Percentiles rank a stretch among this genome's conserved stretches.
These are phyloP conservation scores for Cyrtorhinus lividipennis DNA, from an alignment of 1,140 invertebrate genomes.

Conservation along the genomic window DNA sequence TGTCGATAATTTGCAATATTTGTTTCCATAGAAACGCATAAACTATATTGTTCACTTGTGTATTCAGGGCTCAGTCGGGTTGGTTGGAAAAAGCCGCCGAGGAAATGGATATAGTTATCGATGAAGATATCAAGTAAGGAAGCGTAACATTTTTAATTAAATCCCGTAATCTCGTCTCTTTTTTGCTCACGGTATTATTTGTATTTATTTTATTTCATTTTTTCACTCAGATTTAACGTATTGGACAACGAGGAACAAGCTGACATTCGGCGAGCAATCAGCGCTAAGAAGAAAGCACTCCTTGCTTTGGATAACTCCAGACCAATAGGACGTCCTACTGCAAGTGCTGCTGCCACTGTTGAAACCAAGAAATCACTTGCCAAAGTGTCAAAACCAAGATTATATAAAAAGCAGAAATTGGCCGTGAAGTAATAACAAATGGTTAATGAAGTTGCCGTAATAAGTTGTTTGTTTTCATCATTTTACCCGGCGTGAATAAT, in stretches of 20 bases:
- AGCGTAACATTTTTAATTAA: no score
- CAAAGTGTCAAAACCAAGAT: neutral
- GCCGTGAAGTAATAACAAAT: no score
- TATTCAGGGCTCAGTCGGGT: constrained; percentile 42
- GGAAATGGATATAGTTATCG: constrained; percentile 76
- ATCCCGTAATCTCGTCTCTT: neutral
- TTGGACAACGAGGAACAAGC: neutral
- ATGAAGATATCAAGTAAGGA: constrained; percentile 40
- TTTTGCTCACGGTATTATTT: neutral
- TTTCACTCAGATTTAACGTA: neutral
- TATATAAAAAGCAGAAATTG: neutral
- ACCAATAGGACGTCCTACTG: neutral
- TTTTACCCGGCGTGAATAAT: no score
- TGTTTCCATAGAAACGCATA: neutral
- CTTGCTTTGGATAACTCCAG: neutral
- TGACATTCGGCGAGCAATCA: neutral
- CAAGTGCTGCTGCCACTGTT: neutral
- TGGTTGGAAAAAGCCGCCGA: constrained; percentile 72
- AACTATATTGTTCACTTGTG: constrained; percentile 28
- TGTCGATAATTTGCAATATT: neutral
- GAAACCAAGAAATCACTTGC: neutral
- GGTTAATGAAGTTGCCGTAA: no score
- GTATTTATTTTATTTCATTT: neutral
- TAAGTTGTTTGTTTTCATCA: no score
- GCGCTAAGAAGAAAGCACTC: neutral